A percentile compares a stretch with the other conserved stretches of the same genome.
Conservation (phyloP, 2,797 vertebrate genomes). For the Sarcoramphus papa region DNA sequence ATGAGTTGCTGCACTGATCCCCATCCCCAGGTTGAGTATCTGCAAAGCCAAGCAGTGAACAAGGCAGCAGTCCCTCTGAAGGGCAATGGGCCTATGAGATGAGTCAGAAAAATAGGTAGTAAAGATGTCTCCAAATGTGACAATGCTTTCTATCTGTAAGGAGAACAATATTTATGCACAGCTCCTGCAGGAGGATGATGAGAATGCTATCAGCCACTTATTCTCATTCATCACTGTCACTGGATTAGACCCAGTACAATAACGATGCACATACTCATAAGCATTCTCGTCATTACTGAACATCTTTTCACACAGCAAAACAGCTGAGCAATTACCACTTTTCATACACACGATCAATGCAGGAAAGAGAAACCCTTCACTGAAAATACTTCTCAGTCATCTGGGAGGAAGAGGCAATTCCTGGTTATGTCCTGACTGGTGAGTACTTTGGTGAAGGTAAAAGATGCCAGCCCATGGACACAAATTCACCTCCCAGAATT, state of each 20-base stretch:
- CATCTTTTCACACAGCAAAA: background rate
- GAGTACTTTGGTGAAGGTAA: background rate
- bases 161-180: background rate
- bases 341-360: background rate
- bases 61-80: background rate
- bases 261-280: background rate
- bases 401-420: background rate
- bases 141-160: background rate
- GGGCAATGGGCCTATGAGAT: background rate
- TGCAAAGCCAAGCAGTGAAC: background rate
- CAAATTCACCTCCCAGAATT: background rate
- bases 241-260: background rate
- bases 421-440: background rate
- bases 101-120: background rate
- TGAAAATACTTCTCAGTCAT: background rate
- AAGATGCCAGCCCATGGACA: background rate
- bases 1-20: background rate
- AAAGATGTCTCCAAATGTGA: background rate
- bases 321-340: background rate
- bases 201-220: background rate
- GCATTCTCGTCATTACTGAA: background rate
- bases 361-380: background rate
- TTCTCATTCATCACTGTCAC: background rate
- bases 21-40: background rate
- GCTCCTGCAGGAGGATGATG: background rate